phyloP scores from a whole-genome alignment of 2,113 vertebrate genomes.

The Eulemur rufifrons region DNA sequence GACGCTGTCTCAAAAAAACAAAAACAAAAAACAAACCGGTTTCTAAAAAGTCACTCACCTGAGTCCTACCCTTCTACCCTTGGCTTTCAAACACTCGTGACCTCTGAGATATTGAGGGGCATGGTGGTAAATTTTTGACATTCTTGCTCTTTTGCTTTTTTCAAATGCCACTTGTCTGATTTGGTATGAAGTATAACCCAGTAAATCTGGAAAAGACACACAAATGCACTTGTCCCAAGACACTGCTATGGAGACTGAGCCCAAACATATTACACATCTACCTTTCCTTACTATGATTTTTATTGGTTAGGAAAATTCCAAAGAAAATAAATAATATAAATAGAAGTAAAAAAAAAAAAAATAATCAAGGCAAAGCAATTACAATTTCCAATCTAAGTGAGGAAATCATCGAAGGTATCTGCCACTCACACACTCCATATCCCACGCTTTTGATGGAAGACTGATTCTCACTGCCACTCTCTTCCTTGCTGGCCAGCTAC shows the following conservation, averaged over 20 bases:
- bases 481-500: background rate
- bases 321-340: background rate
- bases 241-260: background rate
- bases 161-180: background rate
- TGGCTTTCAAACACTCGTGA: background rate
- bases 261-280: background rate
- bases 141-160: background rate
- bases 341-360: background rate
- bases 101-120: background rate
- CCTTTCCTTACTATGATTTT: constrained; percentile 13
- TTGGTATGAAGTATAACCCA: background rate
- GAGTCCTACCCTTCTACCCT: background rate
- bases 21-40: too few relatives aligned
- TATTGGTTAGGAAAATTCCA: background rate
- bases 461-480: background rate
- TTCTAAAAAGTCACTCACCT: background rate
- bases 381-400: background rate
- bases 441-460: background rate
- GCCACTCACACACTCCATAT: background rate
- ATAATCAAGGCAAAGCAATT: background rate
- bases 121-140: background rate
- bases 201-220: constrained; percentile 11
- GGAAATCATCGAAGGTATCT: background rate
- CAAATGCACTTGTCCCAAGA: background rate
- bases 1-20: too few relatives aligned